Conservation (phyloP, 1,140 invertebrate species). For the Penaeus vannamei region DNA sequence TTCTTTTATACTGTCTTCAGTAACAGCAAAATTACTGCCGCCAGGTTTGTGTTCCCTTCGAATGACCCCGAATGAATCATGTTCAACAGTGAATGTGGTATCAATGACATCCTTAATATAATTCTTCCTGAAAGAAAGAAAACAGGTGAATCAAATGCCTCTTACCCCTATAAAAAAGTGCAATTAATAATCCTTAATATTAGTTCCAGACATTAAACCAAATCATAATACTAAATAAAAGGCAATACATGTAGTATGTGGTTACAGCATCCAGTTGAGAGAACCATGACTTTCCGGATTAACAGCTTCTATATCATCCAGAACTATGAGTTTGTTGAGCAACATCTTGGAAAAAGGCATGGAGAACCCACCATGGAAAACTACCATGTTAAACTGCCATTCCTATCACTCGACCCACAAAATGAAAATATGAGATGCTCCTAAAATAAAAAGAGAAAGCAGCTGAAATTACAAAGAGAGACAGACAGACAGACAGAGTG, state of each 20-base stretch:
- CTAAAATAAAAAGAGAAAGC: conserved; percentile 77
- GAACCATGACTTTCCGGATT: conserved; percentile 95
- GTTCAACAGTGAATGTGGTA: conserved; percentile 95
- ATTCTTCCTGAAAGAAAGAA: conserved; percentile 83
- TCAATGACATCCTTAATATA: conserved; percentile 93
- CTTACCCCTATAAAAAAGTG: too few relatives aligned
- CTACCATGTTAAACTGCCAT: conserved; percentile 98
- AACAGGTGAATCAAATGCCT: neutral
- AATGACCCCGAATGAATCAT: conserved; percentile 93
- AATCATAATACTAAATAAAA: too few relatives aligned
- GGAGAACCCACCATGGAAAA: conserved; percentile 97
- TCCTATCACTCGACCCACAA: conserved; percentile 95
- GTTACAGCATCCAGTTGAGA: conserved; percentile 97
- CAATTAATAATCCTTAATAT: too few relatives aligned
- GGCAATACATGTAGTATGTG: conserved; percentile 63
- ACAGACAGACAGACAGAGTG: too few relatives aligned
- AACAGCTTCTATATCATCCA: conserved; percentile 96
- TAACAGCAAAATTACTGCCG: conserved; percentile 87
- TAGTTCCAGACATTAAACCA: too few relatives aligned
- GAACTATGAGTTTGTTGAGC: conserved; percentile 91
- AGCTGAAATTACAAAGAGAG: neutral
- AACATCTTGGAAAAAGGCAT: conserved; percentile 98
- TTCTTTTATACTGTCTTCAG: conserved; percentile 94
- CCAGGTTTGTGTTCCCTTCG: conserved; percentile 89
- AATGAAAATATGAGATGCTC: conserved; percentile 99